phyloP scores from a whole-genome alignment of 2,888 invertebrate species.

The Drosophila affinis region DNA sequence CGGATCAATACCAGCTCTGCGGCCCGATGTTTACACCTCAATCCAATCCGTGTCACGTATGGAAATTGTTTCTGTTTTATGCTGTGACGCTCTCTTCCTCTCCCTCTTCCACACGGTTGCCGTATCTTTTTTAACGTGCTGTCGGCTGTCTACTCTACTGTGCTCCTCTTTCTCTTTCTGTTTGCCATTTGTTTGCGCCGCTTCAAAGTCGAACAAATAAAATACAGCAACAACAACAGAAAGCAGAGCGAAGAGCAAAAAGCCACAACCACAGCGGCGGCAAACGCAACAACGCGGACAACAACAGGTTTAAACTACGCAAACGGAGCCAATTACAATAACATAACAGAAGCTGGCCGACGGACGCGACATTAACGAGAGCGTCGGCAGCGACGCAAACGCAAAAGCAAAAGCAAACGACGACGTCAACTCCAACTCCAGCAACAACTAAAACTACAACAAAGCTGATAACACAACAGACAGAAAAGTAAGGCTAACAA shows the following conservation, averaged over 20 bases:
- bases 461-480: neutral
- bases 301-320: slow-evolving; percentile 70
- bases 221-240: slow-evolving; percentile 14
- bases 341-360: slow-evolving; percentile 61
- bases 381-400: slow-evolving; percentile 18
- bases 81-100: neutral
- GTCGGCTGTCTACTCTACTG: neutral
- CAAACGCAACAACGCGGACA: slow-evolving; percentile 28
- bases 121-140: neutral
- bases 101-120: too few species aligned
- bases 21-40: neutral
- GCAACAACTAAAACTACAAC: neutral
- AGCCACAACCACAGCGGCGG: slow-evolving; percentile 14
- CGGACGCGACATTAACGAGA: slow-evolving; percentile 40
- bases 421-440: neutral
- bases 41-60: neutral
- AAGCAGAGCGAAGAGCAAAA: slow-evolving; percentile 28
- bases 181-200: slow-evolving; percentile 3
- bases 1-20: neutral
- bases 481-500: neutral
- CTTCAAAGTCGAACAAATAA: slow-evolving; percentile 22
- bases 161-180: slow-evolving; percentile 9
- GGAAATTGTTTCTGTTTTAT: neutral
- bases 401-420: slow-evolving; percentile 4
- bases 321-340: slow-evolving; percentile 61